Percentiles rank a stretch among this genome's conserved stretches.
Conservation (phyloP, 2,797 vertebrate genomes). For the Anguilla pacifica region DNA sequence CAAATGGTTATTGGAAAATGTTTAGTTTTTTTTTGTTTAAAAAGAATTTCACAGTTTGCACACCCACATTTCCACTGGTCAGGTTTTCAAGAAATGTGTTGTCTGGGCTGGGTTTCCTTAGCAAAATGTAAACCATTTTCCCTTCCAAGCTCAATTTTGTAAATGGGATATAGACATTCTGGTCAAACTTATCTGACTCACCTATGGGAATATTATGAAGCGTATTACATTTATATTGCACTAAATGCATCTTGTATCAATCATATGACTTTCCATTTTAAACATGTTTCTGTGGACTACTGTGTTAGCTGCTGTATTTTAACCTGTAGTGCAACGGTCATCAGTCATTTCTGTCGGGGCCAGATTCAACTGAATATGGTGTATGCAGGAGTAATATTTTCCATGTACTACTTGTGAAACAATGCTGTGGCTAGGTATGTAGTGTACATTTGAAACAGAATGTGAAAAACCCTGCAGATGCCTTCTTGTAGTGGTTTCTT, state of each 20-base stretch:
- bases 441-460: background rate
- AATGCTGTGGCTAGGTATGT: background rate
- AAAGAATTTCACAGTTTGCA: no score
- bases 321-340: background rate
- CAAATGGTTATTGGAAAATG: background rate
- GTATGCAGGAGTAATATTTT: no score
- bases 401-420: background rate
- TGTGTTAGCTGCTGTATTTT: background rate
- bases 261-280: background rate
- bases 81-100: no score
- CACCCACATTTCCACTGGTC: no score
- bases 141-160: background rate
- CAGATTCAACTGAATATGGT: background rate
- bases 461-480: background rate
- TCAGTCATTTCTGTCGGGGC: background rate
- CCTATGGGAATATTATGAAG: background rate
- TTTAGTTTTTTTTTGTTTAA: no score
- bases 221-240: background rate
- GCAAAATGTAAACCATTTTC: background rate
- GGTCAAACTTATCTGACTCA: no score
- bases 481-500: no score
- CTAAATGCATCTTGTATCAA: background rate
- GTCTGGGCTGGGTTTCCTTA: background rate
- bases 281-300: background rate
- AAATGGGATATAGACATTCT: background rate